Evolutionary conservation across 2,113 vertebrate species (phyloP).

Genomic region (Phyllostomus discolor): DNA sequence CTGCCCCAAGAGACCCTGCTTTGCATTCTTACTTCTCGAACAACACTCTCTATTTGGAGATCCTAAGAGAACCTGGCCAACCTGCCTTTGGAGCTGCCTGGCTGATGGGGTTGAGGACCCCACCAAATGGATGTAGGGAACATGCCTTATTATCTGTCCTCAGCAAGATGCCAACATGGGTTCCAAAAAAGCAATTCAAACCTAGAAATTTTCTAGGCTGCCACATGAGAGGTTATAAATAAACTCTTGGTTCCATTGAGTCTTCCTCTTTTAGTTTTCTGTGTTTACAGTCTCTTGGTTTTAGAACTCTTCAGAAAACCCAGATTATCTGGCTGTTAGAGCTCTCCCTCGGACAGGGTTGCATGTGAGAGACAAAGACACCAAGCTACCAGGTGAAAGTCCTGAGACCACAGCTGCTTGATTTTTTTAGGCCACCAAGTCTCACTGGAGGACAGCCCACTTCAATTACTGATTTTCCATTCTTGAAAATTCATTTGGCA

Average conservation of each 20-base stretch:
- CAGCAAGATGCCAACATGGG: not conserved
- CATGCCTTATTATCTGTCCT: not conserved
- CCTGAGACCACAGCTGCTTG: not conserved
- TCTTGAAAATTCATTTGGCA: not conserved
- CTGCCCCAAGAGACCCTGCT: not conserved
- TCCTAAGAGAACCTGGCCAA: not conserved
- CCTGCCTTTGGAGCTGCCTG: not conserved
- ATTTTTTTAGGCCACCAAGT: not conserved
- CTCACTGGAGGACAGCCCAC: not conserved
- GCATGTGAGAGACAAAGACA: not conserved
- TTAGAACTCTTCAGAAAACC: not conserved
- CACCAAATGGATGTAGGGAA: not conserved
- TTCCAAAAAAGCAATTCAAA: not conserved
- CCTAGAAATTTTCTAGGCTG: not conserved
- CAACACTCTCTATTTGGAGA: not conserved
- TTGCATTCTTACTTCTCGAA: not conserved
- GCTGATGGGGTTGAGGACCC: not conserved
- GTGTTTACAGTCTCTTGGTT: not conserved
- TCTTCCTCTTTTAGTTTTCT: not conserved
- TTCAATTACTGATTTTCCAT: not conserved
- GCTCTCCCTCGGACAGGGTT: not conserved
- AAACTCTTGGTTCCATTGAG: not conserved
- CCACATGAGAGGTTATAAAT: not conserved
- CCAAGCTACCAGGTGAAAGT: not conserved
- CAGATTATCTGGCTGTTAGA: not conserved